Evolutionary conservation across 1,140 invertebrate genomes (phyloP).

Genomic region (Batillaria attramentaria): DNA sequence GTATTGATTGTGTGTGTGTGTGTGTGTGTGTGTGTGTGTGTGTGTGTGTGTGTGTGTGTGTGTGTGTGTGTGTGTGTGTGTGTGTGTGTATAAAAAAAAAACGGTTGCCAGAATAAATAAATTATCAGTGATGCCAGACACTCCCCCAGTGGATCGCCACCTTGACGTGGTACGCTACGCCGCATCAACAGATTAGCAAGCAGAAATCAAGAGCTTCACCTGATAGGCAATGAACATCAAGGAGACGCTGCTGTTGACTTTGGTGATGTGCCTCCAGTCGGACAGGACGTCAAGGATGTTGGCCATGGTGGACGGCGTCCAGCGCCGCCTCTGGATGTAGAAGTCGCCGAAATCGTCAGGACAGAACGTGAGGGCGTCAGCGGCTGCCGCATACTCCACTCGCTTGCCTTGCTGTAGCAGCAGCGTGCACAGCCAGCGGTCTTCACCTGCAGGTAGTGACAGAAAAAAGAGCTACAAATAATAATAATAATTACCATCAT

Average conservation of each 20-base stretch:
- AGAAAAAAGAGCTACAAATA: no score
- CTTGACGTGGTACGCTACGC: no score
- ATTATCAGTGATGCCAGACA: no score
- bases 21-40: no score
- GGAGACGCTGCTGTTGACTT: constrained; percentile 51
- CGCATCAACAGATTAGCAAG: constrained; percentile 80
- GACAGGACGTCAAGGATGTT: constrained; percentile 77
- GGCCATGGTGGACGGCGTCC: constrained; percentile 79
- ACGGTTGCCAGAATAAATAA: no score
- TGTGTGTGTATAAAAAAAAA: background rate
- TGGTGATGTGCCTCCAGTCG: constrained; percentile 61
- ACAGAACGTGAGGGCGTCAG: constrained; percentile 77
- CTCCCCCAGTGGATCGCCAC: no score
- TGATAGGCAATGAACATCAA: constrained; percentile 58
- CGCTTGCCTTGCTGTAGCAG: constrained; percentile 77
- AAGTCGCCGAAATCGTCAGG: constrained; percentile 78
- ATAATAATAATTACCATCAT: no score
- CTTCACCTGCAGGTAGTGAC: constrained; percentile 75
- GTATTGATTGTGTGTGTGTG: no score
- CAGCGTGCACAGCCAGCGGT: constrained; percentile 79
- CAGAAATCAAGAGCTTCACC: no score
- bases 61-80: constrained; percentile 8
- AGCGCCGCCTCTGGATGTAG: constrained; percentile 77
- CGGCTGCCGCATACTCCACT: constrained; percentile 78
- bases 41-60: no score